These are phyloP conservation scores for Stichodactyla helianthus DNA, from an alignment of 64 coral and sea anemone species.

Conservation along the genomic window DNA sequence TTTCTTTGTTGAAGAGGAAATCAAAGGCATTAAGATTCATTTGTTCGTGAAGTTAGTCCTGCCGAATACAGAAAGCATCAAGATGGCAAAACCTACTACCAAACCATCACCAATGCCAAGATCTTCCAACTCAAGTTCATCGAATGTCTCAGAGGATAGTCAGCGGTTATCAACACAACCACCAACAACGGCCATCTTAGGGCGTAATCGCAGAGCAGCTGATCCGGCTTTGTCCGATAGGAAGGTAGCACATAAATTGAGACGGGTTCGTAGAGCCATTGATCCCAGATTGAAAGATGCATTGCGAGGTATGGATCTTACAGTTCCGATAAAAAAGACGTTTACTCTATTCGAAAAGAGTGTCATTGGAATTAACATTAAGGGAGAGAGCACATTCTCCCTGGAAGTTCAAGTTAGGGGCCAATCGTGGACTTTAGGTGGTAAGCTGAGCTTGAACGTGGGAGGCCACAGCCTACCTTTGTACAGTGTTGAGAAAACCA, in stretches of 20 bases:
- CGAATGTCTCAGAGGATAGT: background rate
- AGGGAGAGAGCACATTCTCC: background rate
- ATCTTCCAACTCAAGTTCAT: no score
- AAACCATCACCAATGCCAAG: no score
- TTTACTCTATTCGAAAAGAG: background rate
- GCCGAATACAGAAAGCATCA: background rate
- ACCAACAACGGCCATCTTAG: background rate
- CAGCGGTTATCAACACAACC: no score
- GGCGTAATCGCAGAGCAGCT: no score
- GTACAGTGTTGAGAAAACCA: background rate
- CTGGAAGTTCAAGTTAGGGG: background rate
- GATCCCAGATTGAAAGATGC: background rate
- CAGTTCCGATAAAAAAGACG: no score
- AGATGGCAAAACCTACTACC: no score
- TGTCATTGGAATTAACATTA: background rate
- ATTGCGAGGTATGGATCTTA: background rate
- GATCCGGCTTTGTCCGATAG: no score
- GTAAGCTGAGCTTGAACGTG: background rate
- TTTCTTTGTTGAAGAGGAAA: background rate
- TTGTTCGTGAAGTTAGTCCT: slow-evolving; percentile 15
- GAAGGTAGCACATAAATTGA: no score
- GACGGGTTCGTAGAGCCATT: background rate
- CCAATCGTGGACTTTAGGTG: background rate
- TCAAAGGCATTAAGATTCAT: background rate
- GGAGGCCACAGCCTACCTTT: no score